Evolutionary conservation across 2,888 invertebrate genomes (phyloP).

Genomic region (Lasioglossum malachurum): DNA sequence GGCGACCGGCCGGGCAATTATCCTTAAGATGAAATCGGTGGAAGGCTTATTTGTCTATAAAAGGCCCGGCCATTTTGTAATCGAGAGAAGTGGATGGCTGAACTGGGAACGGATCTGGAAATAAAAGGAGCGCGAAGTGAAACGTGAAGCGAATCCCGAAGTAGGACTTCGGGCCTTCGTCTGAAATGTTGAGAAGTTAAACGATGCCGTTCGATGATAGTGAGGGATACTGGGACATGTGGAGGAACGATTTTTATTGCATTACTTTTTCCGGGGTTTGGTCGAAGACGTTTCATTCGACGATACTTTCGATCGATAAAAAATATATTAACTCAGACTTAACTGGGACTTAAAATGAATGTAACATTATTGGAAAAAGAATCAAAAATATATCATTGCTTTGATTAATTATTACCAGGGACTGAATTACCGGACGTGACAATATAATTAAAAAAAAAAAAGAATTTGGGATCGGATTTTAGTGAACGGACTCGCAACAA

Average conservation of each 20-base stretch:
- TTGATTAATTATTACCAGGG: too few species aligned
- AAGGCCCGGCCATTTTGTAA: slow-evolving; percentile 15
- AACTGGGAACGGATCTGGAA: slow-evolving; percentile 3
- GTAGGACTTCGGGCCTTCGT: neutral
- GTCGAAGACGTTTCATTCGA: neutral
- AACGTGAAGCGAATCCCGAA: slow-evolving; percentile 10
- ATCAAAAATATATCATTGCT: too few species aligned
- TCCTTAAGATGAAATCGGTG: neutral
- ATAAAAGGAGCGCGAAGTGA: slow-evolving; percentile 12
- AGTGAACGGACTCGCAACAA: too few species aligned
- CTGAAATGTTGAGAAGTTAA: neutral
- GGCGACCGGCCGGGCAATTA: neutral
- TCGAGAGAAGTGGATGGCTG: neutral
- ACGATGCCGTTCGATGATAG: neutral
- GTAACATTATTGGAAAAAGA: too few species aligned
- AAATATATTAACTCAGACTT: neutral
- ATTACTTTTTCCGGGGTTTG: neutral
- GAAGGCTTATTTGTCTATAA: slow-evolving; percentile 4
- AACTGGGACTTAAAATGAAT: too few species aligned
- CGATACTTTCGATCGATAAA: neutral
- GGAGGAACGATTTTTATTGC: neutral
- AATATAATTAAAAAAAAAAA: too few species aligned
- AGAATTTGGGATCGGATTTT: too few species aligned
- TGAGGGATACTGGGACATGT: neutral
- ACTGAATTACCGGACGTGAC: too few species aligned